Evolutionary conservation across 2,888 invertebrate genomes (phyloP).

Genomic region (Anagyrus pseudococci): DNA sequence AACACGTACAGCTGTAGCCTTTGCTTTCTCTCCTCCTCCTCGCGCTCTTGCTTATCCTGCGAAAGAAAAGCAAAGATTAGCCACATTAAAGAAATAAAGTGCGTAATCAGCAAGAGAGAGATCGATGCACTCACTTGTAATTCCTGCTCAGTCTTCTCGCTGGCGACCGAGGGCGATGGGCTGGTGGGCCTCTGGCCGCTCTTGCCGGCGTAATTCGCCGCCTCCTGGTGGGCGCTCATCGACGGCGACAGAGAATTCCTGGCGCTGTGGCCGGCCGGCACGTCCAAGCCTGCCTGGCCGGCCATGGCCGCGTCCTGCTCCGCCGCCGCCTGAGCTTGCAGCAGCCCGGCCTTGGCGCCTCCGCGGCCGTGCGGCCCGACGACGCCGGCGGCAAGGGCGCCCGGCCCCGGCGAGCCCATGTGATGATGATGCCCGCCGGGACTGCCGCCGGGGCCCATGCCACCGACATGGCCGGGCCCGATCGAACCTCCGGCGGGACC

Average conservation of each 20-base stretch:
- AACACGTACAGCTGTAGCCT: slow-evolving; percentile 97
- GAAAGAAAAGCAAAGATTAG: background rate
- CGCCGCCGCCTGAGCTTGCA: background rate
- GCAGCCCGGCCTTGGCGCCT: slow-evolving; percentile 11
- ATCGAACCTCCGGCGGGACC: slow-evolving; percentile 47
- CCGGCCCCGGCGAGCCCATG: slow-evolving; percentile 29
- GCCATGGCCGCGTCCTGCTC: slow-evolving; percentile 29
- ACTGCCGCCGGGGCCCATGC: slow-evolving; percentile 47
- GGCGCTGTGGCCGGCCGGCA: slow-evolving; percentile 35
- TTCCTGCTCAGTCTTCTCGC: slow-evolving; percentile 86
- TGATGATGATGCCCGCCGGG: slow-evolving; percentile 10
- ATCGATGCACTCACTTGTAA: slow-evolving; percentile 61
- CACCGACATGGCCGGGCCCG: slow-evolving; percentile 13
- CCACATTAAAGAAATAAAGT: background rate
- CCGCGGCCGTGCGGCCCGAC: slow-evolving; percentile 30
- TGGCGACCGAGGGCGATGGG: slow-evolving; percentile 90
- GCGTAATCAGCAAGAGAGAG: too few relatives aligned
- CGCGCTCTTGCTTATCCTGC: slow-evolving; percentile 90
- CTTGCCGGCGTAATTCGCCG: slow-evolving; percentile 66
- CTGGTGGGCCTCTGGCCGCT: slow-evolving; percentile 82
- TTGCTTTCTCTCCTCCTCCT: slow-evolving; percentile 95
- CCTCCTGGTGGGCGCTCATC: slow-evolving; percentile 57
- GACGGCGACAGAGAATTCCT: slow-evolving; percentile 63
- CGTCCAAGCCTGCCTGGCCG: slow-evolving; percentile 50
- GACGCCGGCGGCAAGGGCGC: slow-evolving; percentile 15